Percentiles rank a stretch among this genome's conserved stretches.
Conservation (phyloP, 2,113 vertebrate species). For the Pelmatolapia mariae region DNA sequence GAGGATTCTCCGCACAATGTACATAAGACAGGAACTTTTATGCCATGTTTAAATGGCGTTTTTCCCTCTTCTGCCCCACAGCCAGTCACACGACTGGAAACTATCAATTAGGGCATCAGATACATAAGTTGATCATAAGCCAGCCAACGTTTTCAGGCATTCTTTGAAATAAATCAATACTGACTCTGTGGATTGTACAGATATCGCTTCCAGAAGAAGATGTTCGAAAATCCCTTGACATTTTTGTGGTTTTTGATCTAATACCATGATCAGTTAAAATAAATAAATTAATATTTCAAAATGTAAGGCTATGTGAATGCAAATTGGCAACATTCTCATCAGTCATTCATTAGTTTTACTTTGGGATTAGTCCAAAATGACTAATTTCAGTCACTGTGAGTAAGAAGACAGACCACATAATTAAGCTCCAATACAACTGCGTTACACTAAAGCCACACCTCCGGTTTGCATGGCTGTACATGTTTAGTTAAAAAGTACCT, state of each 20-base stretch:
- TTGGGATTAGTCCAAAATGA: not conserved
- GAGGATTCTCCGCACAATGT: not conserved
- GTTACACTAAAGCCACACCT: not conserved
- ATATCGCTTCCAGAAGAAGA: not conserved
- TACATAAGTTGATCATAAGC: not conserved
- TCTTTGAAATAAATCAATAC: not conserved
- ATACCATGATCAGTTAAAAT: not conserved
- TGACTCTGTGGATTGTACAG: not conserved
- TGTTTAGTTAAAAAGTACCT: not conserved
- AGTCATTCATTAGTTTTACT: not conserved
- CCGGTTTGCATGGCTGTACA: fast-evolving
- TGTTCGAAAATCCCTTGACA: fast-evolving
- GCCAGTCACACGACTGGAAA: not conserved
- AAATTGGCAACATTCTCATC: not conserved
- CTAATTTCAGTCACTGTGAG: not conserved
- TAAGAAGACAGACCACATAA: not conserved
- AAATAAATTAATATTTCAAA: not conserved
- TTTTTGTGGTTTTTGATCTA: not conserved
- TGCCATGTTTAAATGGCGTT: not conserved
- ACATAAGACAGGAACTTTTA: fast-evolving
- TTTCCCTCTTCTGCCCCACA: not conserved
- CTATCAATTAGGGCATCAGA: not conserved
- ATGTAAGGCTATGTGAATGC: not conserved
- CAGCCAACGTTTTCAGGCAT: not conserved
- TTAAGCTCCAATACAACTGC: not conserved